Conservation (phyloP, 2,113 vertebrate species). For the Indri indri region DNA sequence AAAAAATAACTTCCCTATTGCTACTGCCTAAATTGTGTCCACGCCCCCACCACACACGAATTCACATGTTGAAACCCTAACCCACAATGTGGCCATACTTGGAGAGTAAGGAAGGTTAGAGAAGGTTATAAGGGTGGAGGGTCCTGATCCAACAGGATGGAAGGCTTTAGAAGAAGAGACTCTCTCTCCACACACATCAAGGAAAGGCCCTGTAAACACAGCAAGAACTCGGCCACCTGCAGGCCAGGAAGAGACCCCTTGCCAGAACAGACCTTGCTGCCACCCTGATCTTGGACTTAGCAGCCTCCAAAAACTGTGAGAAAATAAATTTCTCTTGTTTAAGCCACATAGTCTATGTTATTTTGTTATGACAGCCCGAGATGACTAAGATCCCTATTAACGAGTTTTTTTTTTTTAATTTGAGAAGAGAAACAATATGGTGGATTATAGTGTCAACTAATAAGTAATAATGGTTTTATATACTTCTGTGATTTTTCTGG, state of each 20-base stretch:
- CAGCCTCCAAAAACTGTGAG: not conserved
- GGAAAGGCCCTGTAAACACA: not conserved
- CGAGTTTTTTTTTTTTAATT: not conserved
- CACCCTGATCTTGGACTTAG: not conserved
- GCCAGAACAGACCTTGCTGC: not conserved
- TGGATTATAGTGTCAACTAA: not conserved
- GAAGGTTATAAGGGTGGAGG: accelerated
- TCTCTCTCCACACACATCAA: not conserved
- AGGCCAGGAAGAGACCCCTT: not conserved
- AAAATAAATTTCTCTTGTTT: not conserved
- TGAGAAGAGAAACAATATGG: not conserved
- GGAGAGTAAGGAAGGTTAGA: not conserved
- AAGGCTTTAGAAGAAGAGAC: not conserved
- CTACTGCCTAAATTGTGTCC: not conserved
- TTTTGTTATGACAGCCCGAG: not conserved
- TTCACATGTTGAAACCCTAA: not conserved
- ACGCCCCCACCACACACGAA: not conserved
- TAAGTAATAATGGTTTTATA: not conserved
- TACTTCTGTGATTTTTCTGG: not conserved
- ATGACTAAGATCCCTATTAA: not conserved
- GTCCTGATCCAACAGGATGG: not conserved
- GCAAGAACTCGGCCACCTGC: not conserved
- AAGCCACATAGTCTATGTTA: not conserved
- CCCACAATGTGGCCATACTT: not conserved
- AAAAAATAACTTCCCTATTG: not conserved